Evolutionary conservation across 1,140 invertebrate genomes (phyloP).

Genomic region (Arctopsyche grandis): DNA sequence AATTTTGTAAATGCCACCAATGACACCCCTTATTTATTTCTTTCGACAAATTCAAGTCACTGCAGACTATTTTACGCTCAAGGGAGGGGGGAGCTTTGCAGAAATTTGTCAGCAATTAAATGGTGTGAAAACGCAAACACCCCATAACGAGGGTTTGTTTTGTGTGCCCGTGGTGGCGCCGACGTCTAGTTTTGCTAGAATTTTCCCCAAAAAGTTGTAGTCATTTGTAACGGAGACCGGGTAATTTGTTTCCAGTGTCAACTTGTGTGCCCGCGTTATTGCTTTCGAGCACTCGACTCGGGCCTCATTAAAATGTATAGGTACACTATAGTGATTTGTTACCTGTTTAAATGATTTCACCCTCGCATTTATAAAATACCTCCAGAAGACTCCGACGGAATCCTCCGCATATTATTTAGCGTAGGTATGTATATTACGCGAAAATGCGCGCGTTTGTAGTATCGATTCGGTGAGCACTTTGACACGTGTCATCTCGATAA

Average conservation of each 20-base stretch:
- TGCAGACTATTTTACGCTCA: neutral
- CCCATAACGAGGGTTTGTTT: constrained; percentile 35
- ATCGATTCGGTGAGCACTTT: too few relatives aligned
- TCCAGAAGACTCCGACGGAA: too few relatives aligned
- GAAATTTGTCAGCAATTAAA: constrained; percentile 54
- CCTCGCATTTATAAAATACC: neutral
- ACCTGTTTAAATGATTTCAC: constrained; percentile 19
- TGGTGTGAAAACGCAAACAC: constrained; percentile 47
- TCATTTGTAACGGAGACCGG: constrained; percentile 35
- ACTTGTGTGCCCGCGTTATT: constrained; percentile 20
- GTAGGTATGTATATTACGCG: too few relatives aligned
- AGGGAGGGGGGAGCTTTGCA: neutral
- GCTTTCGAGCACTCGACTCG: constrained; percentile 4
- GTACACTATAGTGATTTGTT: constrained; percentile 29
- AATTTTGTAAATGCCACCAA: too few relatives aligned
- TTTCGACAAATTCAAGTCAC: too few relatives aligned
- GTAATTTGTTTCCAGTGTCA: constrained; percentile 40
- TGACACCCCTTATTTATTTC: too few relatives aligned
- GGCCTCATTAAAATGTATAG: constrained; percentile 15
- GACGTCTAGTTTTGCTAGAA: neutral
- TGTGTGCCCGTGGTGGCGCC: neutral
- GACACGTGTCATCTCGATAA: too few relatives aligned
- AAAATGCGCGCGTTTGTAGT: too few relatives aligned
- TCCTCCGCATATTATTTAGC: too few relatives aligned
- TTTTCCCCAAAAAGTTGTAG: constrained; percentile 21